Base-by-base conservation (phyloP, 37 sponge, comb jelly and placozoan genomes). In the Bolinopsis microptera region DNA sequence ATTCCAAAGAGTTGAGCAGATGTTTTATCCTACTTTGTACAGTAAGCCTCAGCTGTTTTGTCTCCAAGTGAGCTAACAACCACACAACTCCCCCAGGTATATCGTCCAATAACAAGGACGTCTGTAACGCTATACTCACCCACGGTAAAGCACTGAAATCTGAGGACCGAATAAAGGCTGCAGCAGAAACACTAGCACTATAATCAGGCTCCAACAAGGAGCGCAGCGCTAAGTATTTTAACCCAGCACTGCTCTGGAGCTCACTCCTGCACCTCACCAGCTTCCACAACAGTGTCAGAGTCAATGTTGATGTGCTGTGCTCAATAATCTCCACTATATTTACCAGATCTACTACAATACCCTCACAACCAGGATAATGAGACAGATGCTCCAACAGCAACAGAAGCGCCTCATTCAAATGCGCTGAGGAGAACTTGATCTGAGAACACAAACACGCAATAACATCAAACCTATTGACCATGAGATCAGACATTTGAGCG, bases 271-370 rank as follows among this genome's bases (percentile, higher is more conserved):
- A 2, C 24, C 27, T 22, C 31, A 41, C 16, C 30, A 86, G 26
- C 61, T 41, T 86, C 90, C 90, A 86, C 25, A 86, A 21, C n/a
- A 86, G 61, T n/a, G 90, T 40, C 36, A 41, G 90, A 13, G 90
- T 86, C n/a, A 86, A 48, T n/a, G 90, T 28, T n/a, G n/a, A 23
- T 18, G 90, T 5, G 26, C 32, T 1, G 61, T 41, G 26, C 22
- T 86, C 61, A 25, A 39, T 0, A 2, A 86, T 41, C 27, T 28
- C 90, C 26, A 34, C 32, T 1, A 86, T 3, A 39, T 38, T 41
- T 30, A 36, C 90, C 40, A 86, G 21, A 23, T 86, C 90, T 0
- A 86, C 38, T 3, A 86, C 61, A 24, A 24, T 30, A 28, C 33
- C 27, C 27, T 23, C 90, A 41, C 36, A 40, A 0, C 39, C 90